phyloP scores from a whole-genome alignment of 2,113 vertebrate genomes.

The Rhegmatorhina hoffmannsi region DNA sequence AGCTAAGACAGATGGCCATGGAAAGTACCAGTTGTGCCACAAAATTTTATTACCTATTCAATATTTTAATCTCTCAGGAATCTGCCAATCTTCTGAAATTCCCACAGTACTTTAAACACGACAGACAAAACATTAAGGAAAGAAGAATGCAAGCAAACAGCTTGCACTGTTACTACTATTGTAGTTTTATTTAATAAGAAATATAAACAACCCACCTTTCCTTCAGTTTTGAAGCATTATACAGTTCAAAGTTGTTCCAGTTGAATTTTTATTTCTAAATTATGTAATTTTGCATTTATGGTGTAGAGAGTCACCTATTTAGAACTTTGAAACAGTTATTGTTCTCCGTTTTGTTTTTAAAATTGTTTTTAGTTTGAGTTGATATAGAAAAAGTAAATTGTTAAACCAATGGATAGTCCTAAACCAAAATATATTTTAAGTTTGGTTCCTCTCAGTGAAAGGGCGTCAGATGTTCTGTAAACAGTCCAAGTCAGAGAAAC shows the following conservation, averaged over 20 bases:
- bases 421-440: not conserved
- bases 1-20: not conserved
- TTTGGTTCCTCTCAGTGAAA: not conserved
- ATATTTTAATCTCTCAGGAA: not conserved
- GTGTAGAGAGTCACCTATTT: not conserved
- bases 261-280: not conserved
- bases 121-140: not conserved
- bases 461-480: not conserved
- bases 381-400: not conserved
- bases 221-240: not conserved
- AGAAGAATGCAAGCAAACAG: not conserved
- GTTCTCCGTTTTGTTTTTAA: not conserved
- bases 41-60: not conserved
- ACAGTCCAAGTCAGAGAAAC: not conserved
- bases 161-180: not conserved
- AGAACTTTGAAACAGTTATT: not conserved
- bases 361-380: not conserved
- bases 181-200: not conserved
- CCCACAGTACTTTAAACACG: accelerated
- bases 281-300: not conserved
- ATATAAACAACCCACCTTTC: not conserved
- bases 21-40: not conserved
- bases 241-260: not conserved
- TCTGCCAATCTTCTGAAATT: not conserved
- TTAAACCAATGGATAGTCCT: not conserved